Conservation (phyloP, 1,140 invertebrate species). For the Pseudomyrmex pallidus region DNA sequence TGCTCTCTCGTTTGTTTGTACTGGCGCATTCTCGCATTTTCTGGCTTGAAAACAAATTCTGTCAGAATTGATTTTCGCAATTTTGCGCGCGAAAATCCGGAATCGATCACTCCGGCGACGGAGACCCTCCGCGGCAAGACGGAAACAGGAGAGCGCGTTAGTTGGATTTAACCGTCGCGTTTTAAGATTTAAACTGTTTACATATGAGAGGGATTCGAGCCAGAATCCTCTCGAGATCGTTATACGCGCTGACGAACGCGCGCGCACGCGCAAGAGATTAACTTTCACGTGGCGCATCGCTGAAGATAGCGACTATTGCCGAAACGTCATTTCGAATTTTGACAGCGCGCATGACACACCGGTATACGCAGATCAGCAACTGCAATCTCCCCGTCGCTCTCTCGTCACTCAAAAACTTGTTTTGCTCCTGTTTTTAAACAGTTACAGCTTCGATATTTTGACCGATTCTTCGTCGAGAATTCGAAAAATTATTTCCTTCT, state of each 20-base stretch:
- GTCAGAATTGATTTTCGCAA: slow-evolving; percentile 3
- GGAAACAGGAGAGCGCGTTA: too few relatives aligned
- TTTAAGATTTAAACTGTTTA: slow-evolving; percentile 11
- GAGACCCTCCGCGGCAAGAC: not conserved
- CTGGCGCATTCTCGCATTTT: not conserved
- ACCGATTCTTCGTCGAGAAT: too few relatives aligned
- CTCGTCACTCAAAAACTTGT: not conserved
- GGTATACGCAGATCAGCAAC: not conserved
- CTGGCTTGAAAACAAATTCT: slow-evolving; percentile 14
- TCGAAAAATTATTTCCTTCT: too few relatives aligned
- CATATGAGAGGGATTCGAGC: slow-evolving; percentile 15
- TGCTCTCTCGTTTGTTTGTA: not conserved
- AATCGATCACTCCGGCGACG: slow-evolving; percentile 1
- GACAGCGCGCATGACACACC: slow-evolving; percentile 22
- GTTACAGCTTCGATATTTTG: too few relatives aligned
- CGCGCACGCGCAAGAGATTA: slow-evolving; percentile 42
- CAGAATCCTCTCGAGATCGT: slow-evolving; percentile 30
- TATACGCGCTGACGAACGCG: slow-evolving; percentile 37
- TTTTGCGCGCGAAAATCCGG: not conserved
- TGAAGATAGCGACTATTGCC: slow-evolving; percentile 17
- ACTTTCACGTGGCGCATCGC: slow-evolving; percentile 59
- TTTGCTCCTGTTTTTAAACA: too few relatives aligned
- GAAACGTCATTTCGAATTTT: slow-evolving; percentile 55
- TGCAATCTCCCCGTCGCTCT: not conserved
- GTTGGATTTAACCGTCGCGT: not conserved